These are phyloP conservation scores for Stegana nigrithorax DNA, from an alignment of 2,888 invertebrate genomes.

Conservation along the genomic window DNA sequence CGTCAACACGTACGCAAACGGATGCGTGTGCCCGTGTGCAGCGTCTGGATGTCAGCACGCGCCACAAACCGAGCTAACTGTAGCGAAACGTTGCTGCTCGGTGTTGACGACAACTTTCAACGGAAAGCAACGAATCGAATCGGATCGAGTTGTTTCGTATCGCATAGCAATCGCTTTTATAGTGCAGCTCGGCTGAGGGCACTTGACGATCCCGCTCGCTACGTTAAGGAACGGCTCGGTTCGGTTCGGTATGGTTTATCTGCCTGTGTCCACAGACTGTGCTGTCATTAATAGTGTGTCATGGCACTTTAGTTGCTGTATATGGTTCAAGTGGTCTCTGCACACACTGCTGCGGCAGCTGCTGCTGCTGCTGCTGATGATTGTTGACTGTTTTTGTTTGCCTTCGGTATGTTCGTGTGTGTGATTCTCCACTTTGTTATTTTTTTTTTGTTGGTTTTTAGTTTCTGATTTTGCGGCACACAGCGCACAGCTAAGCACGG, in stretches of 20 bases:
- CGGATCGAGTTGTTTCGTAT: not conserved
- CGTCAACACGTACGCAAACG: too few relatives aligned
- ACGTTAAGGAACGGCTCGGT: too few relatives aligned
- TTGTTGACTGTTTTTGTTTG: not conserved
- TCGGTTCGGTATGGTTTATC: too few relatives aligned
- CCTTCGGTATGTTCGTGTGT: not conserved
- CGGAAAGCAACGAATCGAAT: too few relatives aligned
- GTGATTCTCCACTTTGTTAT: not conserved
- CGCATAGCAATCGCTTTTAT: not conserved
- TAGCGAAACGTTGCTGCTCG: too few relatives aligned
- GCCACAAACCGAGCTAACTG: not conserved
- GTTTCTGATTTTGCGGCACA: not conserved
- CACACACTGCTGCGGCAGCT: too few relatives aligned
- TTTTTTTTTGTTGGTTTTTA: not conserved
- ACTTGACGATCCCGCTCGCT: not conserved
- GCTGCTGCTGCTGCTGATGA: not conserved
- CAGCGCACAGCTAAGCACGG: not conserved
- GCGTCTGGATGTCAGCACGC: too few relatives aligned
- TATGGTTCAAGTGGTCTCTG: not conserved
- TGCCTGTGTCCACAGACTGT: too few relatives aligned
- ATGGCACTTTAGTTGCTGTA: not conserved
- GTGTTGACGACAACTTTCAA: too few relatives aligned
- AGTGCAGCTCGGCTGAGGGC: slow-evolving; percentile 1
- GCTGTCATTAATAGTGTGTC: too few relatives aligned
- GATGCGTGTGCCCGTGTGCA: too few relatives aligned